Evolutionary conservation across 2,113 vertebrate species (phyloP).

Genomic region (Mormyrus lacerda): DNA sequence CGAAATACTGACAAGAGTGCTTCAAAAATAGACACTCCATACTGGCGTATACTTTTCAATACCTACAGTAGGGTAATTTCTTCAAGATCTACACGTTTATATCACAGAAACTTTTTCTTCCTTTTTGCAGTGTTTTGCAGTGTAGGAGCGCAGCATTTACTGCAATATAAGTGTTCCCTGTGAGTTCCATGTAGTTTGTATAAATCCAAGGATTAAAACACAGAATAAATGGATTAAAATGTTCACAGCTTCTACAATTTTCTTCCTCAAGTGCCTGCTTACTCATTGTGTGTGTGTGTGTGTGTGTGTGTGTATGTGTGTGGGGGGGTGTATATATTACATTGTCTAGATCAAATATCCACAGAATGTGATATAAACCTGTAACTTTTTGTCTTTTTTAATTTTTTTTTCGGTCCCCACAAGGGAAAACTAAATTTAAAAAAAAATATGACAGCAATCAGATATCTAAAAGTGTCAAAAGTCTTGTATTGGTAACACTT

Average conservation of each 20-base stretch:
- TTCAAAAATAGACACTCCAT: not conserved
- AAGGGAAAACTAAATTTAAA: too few species aligned
- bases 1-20: not conserved
- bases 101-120: not conserved
- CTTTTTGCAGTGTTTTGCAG: not conserved
- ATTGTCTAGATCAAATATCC: not conserved
- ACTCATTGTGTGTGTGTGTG: not conserved
- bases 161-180: not conserved
- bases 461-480: not conserved
- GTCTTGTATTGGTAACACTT: not conserved
- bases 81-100: not conserved
- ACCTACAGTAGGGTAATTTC: not conserved
- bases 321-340: not conserved
- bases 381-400: not conserved
- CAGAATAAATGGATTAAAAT: not conserved
- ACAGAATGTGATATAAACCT: not conserved
- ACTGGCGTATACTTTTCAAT: not conserved
- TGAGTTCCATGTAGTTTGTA: not conserved
- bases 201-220: not conserved
- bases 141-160: not conserved
- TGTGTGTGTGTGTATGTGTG: not conserved
- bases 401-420: not conserved
- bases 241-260: not conserved
- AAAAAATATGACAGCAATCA: not conserved
- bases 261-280: not conserved